Conservation (phyloP, 2,113 vertebrate genomes). For the Zosterops borbonicus region DNA sequence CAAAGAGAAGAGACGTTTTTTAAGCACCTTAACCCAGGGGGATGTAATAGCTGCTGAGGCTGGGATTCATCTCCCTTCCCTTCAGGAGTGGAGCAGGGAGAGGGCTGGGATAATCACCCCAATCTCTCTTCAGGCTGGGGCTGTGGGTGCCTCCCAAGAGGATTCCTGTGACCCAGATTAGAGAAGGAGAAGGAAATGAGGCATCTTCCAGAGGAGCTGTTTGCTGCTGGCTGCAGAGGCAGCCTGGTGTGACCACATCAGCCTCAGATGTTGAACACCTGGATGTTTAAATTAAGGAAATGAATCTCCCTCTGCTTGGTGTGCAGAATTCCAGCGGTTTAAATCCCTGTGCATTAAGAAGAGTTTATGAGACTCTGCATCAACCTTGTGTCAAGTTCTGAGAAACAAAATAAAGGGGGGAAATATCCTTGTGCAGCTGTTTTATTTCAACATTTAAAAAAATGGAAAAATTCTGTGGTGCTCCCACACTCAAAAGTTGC, state of each 20-base stretch:
- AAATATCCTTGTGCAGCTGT: neutral
- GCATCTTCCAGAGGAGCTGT: neutral
- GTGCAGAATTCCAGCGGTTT: neutral
- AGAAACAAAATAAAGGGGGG: neutral
- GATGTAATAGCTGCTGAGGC: slow-evolving; percentile 20
- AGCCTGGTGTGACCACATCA: neutral
- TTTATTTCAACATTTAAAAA: neutral
- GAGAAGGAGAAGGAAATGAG: neutral
- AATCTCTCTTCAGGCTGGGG: neutral
- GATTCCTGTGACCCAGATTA: slow-evolving; percentile 1
- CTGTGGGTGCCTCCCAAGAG: neutral
- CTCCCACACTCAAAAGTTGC: neutral
- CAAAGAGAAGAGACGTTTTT: neutral
- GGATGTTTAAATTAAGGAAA: neutral
- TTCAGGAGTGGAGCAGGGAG: slow-evolving; percentile 8
- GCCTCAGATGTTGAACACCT: neutral
- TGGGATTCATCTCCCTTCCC: slow-evolving; percentile 30
- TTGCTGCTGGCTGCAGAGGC: neutral
- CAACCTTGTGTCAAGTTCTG: neutral
- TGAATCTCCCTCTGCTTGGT: neutral
- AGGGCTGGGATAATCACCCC: slow-evolving; percentile 49
- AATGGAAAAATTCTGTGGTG: neutral
- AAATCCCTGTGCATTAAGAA: neutral
- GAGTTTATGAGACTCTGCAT: neutral
- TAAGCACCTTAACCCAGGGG: slow-evolving; percentile 21